Conservation (phyloP, 2,888 invertebrate genomes). For the Eubasilissa splendida region DNA sequence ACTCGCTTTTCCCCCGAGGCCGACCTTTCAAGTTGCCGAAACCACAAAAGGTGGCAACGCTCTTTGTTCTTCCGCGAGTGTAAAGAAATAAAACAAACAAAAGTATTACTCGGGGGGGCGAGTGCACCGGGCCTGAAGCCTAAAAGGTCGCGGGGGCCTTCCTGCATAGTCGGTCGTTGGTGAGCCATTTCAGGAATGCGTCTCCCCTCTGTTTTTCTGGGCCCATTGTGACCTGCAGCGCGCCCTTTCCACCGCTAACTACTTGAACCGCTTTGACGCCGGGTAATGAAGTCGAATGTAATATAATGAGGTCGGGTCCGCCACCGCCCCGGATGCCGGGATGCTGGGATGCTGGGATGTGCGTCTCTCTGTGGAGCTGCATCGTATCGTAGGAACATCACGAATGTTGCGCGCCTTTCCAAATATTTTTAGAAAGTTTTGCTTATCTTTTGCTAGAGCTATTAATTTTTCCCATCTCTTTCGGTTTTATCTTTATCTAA, state of each 20-base stretch:
- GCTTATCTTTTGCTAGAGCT: no score
- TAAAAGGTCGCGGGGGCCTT: background rate
- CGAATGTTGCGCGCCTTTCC: no score
- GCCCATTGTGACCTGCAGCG: background rate
- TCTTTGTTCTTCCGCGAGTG: no score
- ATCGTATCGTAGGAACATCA: no score
- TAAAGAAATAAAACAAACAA: conserved; percentile 3
- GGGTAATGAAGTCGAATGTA: background rate
- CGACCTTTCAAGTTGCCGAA: conserved; percentile 2
- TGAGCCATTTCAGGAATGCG: conserved; percentile 7
- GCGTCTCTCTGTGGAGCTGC: no score
- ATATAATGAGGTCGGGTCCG: no score
- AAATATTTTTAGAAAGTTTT: no score
- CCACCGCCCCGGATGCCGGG: no score
- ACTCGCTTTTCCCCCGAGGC: background rate
- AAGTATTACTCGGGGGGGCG: background rate
- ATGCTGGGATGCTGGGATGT: no score
- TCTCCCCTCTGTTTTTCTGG: conserved; percentile 1
- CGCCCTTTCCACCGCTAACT: background rate
- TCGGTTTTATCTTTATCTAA: no score
- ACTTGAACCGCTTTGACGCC: background rate
- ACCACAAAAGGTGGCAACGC: background rate
- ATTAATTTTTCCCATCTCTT: no score
- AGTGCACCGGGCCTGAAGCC: background rate
- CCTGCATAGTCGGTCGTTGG: background rate